These are phyloP conservation scores for Cynopterus brachyotis DNA, from an alignment of 2,113 vertebrate species.

Conservation along the genomic window DNA sequence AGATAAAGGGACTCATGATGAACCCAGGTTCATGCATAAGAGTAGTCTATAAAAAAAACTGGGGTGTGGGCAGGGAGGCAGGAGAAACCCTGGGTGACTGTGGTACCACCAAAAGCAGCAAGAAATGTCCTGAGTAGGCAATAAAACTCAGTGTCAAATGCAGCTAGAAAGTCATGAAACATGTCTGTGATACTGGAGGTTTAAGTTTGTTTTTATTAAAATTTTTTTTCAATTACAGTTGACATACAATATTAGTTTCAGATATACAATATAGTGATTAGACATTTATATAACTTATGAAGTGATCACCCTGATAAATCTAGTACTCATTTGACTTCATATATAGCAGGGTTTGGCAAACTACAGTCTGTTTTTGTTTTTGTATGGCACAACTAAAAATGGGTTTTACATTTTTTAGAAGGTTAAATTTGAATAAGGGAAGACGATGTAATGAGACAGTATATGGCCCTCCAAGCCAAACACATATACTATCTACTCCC, in stretches of 20 bases:
- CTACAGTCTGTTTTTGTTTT: constrained; percentile 1
- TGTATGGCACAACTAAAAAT: background rate
- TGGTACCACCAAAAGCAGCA: background rate
- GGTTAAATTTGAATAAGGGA: background rate
- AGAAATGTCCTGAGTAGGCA: background rate
- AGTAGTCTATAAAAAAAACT: background rate
- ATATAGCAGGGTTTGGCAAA: background rate
- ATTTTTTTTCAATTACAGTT: too few relatives aligned
- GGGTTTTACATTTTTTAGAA: background rate
- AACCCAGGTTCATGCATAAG: background rate
- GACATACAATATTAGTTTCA: too few relatives aligned
- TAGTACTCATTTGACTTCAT: too few relatives aligned
- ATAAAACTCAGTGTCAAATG: background rate
- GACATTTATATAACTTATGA: too few relatives aligned
- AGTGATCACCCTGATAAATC: too few relatives aligned
- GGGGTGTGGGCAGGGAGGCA: background rate
- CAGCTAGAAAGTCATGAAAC: background rate
- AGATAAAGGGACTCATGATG: background rate
- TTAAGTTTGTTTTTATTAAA: background rate
- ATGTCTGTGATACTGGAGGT: background rate
- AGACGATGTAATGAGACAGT: background rate
- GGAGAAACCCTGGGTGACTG: background rate
- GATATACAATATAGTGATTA: too few relatives aligned
- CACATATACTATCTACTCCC: background rate
- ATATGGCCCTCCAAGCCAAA: background rate